Evolutionary conservation across 2,113 vertebrate genomes (phyloP).

Genomic region (Caloenas nicobarica): DNA sequence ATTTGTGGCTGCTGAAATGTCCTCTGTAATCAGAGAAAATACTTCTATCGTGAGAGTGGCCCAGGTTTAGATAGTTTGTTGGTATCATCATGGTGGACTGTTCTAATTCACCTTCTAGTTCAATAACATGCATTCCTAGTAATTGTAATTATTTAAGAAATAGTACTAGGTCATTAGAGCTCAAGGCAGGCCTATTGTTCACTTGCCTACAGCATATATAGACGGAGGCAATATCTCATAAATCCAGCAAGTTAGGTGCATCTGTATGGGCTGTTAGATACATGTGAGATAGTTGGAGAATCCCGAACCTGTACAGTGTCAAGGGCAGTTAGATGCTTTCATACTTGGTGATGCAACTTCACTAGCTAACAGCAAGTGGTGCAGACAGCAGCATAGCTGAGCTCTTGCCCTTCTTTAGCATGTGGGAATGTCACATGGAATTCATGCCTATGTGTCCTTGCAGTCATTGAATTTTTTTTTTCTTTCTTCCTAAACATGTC

Average conservation of each 20-base stretch:
- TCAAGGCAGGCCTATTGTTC: not conserved
- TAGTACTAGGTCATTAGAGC: not conserved
- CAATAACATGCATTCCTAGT: not conserved
- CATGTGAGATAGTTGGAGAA: not conserved
- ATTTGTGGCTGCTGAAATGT: not conserved
- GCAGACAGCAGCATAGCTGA: not conserved
- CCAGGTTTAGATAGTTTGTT: not conserved
- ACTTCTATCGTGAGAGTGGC: not conserved
- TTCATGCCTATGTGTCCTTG: not conserved
- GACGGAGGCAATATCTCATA: not conserved
- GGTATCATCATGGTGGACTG: not conserved
- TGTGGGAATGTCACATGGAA: not conserved
- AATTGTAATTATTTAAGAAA: not conserved
- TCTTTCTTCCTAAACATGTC: not conserved
- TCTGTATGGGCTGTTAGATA: not conserved
- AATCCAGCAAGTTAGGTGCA: not conserved
- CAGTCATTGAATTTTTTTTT: not conserved
- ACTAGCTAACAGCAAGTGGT: not conserved
- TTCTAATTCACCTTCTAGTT: not conserved
- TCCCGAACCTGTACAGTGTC: not conserved
- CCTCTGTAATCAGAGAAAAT: not conserved
- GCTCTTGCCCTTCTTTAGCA: not conserved
- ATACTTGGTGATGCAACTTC: not conserved
- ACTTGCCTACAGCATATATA: not conserved
- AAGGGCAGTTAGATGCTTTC: not conserved